Evolutionary conservation across 2,797 vertebrate genomes (phyloP).

Genomic region (Phataginus tricuspis): DNA sequence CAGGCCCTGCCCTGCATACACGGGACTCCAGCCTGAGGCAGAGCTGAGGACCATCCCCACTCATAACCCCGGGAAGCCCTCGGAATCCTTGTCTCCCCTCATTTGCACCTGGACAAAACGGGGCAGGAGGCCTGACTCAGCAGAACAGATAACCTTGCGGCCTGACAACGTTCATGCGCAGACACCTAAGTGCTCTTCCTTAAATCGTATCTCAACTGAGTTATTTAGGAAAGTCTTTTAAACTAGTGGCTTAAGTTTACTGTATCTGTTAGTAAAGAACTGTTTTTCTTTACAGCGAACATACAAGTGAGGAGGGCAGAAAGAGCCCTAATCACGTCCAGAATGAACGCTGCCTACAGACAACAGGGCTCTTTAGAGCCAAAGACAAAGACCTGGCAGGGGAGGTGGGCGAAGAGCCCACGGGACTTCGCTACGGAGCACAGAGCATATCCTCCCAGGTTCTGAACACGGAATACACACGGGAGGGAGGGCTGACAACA

Average conservation of each 20-base stretch:
- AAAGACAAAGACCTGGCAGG: not conserved
- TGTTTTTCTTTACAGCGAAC: not conserved
- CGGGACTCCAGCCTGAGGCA: too few relatives aligned
- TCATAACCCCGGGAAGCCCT: not conserved
- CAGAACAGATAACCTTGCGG: not conserved
- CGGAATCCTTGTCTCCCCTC: not conserved
- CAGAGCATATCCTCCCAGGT: not conserved
- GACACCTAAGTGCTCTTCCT: not conserved
- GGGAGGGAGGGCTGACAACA: not conserved
- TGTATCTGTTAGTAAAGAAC: not conserved
- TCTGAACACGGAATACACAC: not conserved
- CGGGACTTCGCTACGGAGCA: not conserved
- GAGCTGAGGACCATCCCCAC: not conserved
- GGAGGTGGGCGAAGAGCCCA: not conserved
- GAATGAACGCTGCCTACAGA: not conserved
- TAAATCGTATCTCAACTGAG: not conserved
- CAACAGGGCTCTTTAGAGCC: not conserved
- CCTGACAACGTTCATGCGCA: not conserved
- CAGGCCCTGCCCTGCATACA: too few relatives aligned
- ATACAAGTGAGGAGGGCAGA: not conserved
- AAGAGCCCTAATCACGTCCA: not conserved
- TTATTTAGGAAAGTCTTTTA: conserved; percentile 1
- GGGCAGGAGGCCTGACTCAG: not conserved
- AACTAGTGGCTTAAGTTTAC: not conserved
- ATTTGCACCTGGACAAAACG: not conserved